Conservation (phyloP, 2,797 vertebrate genomes). For the Gastrophryne carolinensis region DNA sequence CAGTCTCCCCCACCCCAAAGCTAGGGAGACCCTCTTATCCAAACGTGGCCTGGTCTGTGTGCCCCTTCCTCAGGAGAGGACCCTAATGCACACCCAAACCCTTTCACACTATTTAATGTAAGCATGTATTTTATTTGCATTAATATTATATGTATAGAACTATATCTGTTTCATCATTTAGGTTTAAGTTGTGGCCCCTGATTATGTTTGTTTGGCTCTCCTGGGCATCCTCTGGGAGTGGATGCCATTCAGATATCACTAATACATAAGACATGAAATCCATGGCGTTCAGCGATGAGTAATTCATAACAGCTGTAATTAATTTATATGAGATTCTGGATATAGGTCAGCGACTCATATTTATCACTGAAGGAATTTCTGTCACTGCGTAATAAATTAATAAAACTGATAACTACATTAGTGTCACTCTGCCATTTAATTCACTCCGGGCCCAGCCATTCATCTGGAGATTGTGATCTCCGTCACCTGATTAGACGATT, state of each 20-base stretch:
- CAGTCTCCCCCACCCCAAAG: no score
- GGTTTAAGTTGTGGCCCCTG: no score
- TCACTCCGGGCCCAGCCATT: background rate
- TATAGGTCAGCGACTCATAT: conserved; percentile 16
- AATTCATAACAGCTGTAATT: conserved; percentile 30
- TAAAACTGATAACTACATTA: conserved; percentile 29
- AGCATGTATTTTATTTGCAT: no score
- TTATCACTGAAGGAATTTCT: conserved; percentile 16
- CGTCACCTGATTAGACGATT: background rate
- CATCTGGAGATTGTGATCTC: background rate
- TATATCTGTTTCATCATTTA: no score
- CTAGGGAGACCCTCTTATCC: no score
- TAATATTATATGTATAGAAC: no score
- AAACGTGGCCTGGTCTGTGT: no score
- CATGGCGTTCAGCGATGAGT: conserved; percentile 4
- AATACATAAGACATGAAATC: conserved; percentile 17
- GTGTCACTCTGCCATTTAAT: conserved; percentile 18
- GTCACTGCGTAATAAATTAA: conserved; percentile 24
- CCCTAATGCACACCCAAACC: no score
- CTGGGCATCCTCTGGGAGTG: background rate
- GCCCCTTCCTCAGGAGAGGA: no score
- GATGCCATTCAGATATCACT: conserved; percentile 14
- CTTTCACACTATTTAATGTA: no score
- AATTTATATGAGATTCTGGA: conserved; percentile 29
- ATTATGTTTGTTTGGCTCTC: no score